Percentiles rank a stretch among this genome's conserved stretches.
These are phyloP conservation scores for Salarias fasciatus DNA, from an alignment of 2,797 vertebrate genomes.

Conservation along the genomic window DNA sequence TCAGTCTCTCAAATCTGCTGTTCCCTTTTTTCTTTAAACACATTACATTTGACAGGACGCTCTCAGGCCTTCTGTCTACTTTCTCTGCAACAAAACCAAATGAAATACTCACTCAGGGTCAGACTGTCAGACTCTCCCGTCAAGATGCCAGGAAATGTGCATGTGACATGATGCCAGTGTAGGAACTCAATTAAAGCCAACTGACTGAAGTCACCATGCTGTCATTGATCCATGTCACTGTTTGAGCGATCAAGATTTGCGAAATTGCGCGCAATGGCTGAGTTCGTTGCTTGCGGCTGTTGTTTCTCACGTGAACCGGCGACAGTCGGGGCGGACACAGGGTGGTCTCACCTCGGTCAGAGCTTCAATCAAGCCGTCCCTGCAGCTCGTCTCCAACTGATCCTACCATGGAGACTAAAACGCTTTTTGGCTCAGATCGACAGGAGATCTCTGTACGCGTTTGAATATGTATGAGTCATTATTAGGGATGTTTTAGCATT, in stretches of 20 bases:
- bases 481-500: constrained; percentile 66
- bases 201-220: constrained; percentile 31
- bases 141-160: constrained; percentile 18
- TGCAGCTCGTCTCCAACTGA: constrained; percentile 52
- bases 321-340: constrained; percentile 31
- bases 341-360: constrained; percentile 21
- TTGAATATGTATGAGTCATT: constrained; percentile 58
- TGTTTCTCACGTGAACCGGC: constrained; percentile 26
- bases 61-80: constrained; percentile 36
- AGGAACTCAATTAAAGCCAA: constrained; percentile 42
- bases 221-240: constrained; percentile 49
- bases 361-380: constrained; percentile 30
- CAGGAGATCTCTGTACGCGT: constrained; percentile 52
- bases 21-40: background rate
- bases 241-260: constrained; percentile 44
- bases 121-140: constrained; percentile 30
- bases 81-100: constrained; percentile 10
- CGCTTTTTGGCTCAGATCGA: constrained; percentile 65
- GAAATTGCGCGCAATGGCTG: no score
- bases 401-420: constrained; percentile 74
- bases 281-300: no score
- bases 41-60: constrained; percentile 32
- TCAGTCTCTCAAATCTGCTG: constrained; percentile 36
- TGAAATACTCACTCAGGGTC: constrained; percentile 32
- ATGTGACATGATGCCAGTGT: constrained; percentile 40